Evolutionary conservation across 2,797 vertebrate species (phyloP), one percentile per base, ranked within the genome.

Genomic region (Numenius phaeopus): DNA sequence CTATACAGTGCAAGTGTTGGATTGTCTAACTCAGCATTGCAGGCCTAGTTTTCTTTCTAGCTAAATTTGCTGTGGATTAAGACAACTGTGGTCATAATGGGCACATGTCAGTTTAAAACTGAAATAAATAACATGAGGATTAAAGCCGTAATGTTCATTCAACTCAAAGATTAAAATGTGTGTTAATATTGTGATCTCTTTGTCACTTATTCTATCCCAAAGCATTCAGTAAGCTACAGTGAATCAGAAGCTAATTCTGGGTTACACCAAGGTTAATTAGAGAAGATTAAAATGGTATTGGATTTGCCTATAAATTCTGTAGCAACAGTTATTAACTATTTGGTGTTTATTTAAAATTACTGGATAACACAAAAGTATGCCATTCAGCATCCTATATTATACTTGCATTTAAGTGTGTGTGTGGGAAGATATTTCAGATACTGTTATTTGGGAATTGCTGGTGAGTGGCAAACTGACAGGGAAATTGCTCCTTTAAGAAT

Each of bases 221-320:
- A 90, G 44, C 30, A 30, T 73, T 95, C 62, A 64, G n/a, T 10
- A 76, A 91, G 39, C 22, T 84, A 24, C 20, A 62, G 80, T 65
- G 91, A 91, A 89, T 80, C 75, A 89, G 81, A 50, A 87, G 27
- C 29, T 82, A 79, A 93, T 84, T 92, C 78, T 87, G 47, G 22
- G 67, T 84, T 77, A 82, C 47, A 58, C 17, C 42, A 76, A 88
- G 83, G 89, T 94, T 90, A 94, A 87, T 84, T 70, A 89, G n/a
- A 79, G 55, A 52, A 87, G 30, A 89, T 75, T 71, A 75, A 92
- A 73, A 46, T 34, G 14, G 27, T 42, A 27, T 44, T 73, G 42
- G 54, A 75, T 87, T 84, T 76, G 18, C 16, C 50, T 10, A 66
- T 70, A 73, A 88, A 84, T 69, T 70, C 46, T 52, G 26, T 75